These are phyloP conservation scores for Caenorhabditis sp. DNA, from an alignment of 2,888 invertebrate genomes.

Conservation along the genomic window DNA sequence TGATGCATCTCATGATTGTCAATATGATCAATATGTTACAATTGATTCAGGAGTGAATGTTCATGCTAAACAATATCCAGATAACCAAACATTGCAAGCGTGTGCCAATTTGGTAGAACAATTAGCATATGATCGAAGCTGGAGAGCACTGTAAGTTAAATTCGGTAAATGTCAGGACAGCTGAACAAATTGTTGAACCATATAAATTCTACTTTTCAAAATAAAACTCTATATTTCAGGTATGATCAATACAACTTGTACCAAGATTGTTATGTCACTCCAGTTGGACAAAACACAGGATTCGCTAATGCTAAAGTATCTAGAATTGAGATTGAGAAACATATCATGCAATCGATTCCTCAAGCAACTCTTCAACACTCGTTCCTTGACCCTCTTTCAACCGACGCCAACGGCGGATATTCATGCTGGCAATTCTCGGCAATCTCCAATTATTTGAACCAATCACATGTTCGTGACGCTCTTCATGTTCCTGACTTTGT, in stretches of 20 bases:
- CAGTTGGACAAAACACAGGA: conserved; percentile 7
- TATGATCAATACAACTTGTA: conserved; percentile 65
- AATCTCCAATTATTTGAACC: conserved; percentile 48
- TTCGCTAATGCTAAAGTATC: conserved; percentile 17
- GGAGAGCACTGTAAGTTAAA: conserved; percentile 24
- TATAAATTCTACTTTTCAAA: too few species aligned
- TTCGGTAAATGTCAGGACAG: too few species aligned
- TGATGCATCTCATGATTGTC: conserved; percentile 45
- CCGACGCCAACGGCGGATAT: conserved; percentile 61
- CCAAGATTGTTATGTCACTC: conserved; percentile 59
- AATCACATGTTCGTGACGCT: conserved; percentile 56
- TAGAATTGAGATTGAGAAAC: conserved; percentile 8
- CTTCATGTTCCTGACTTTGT: conserved; percentile 63
- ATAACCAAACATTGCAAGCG: conserved; percentile 28
- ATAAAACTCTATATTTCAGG: conserved; percentile 22
- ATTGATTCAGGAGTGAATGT: conserved; percentile 31
- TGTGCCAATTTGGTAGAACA: conserved; percentile 48
- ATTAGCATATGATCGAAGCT: conserved; percentile 46
- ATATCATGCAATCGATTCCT: conserved; percentile 17
- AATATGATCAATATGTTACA: conserved; percentile 50
- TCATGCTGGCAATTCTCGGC: conserved; percentile 58
- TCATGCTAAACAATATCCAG: conserved; percentile 36
- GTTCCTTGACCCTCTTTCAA: conserved; percentile 57
- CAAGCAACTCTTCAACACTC: conserved; percentile 26
- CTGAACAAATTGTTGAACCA: too few species aligned